Evolutionary conservation across 2,888 invertebrate genomes (phyloP).

Genomic region (Tenodera sinensis): DNA sequence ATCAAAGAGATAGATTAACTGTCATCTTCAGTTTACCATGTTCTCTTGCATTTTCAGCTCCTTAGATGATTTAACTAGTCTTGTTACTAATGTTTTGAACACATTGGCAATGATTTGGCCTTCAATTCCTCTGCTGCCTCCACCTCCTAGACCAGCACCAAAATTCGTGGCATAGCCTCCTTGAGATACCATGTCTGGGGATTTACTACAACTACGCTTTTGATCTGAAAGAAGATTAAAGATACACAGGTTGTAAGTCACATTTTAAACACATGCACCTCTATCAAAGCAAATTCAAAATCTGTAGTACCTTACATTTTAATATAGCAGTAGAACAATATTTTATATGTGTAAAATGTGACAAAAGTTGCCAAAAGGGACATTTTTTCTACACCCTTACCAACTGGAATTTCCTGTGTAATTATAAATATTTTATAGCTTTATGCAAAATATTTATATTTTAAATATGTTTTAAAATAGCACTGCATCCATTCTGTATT

Average conservation of each 20-base stretch:
- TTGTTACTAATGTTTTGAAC: conserved; percentile 84
- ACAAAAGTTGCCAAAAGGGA: no score
- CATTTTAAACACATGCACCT: neutral
- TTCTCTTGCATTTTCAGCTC: conserved; percentile 90
- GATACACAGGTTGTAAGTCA: neutral
- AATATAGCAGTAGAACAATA: no score
- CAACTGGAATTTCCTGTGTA: no score
- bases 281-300: no score
- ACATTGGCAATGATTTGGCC: conserved; percentile 82
- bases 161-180: conserved; percentile 82
- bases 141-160: conserved; percentile 70
- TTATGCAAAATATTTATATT: neutral
- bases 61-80: conserved; percentile 78
- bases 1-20: neutral
- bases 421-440: no score
- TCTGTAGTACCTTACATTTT: no score
- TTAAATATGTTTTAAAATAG: no score
- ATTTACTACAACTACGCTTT: conserved; percentile 64
- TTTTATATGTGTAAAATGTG: no score
- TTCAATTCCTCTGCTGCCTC: conserved; percentile 72
- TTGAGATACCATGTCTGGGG: conserved; percentile 66
- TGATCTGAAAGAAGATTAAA: conserved; percentile 53
- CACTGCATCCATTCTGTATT: no score
- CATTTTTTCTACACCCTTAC: no score
- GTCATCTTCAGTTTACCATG: conserved; percentile 57